phyloP scores from a whole-genome alignment of 2,113 vertebrate genomes.

The Melospiza melodia region DNA sequence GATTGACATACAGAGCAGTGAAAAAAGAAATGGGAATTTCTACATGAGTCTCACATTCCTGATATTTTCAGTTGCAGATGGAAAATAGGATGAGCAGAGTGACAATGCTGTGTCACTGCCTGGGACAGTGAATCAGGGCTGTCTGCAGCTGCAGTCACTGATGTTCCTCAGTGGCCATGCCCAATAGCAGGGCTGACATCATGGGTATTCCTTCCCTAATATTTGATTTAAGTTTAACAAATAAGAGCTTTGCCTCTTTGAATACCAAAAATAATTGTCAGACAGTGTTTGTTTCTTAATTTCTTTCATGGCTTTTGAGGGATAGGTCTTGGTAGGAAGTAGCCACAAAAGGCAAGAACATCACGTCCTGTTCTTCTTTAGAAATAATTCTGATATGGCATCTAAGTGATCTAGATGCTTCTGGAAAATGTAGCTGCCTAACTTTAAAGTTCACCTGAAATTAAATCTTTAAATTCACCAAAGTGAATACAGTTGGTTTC shows the following conservation, averaged over 20 bases:
- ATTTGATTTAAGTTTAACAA: background rate
- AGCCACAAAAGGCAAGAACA: background rate
- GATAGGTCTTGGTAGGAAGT: background rate
- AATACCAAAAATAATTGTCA: background rate
- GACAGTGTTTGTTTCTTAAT: background rate
- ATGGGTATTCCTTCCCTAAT: background rate
- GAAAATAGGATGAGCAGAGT: background rate
- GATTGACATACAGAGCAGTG: background rate
- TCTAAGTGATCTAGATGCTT: background rate
- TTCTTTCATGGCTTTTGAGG: background rate
- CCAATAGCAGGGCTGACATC: background rate
- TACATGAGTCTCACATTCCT: background rate
- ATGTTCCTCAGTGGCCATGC: accelerated
- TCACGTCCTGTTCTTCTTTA: background rate
- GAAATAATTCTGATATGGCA: background rate
- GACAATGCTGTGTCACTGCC: background rate
- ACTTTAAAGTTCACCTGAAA: background rate
- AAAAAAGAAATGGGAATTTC: background rate
- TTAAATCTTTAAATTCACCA: background rate
- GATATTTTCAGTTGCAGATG: background rate
- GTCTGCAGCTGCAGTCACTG: accelerated
- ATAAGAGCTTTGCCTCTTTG: background rate
- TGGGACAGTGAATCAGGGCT: background rate
- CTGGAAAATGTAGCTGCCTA: background rate
- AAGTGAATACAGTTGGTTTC: background rate